phyloP scores from a whole-genome alignment of 2,888 invertebrate genomes.

The Euphydryas editha region DNA sequence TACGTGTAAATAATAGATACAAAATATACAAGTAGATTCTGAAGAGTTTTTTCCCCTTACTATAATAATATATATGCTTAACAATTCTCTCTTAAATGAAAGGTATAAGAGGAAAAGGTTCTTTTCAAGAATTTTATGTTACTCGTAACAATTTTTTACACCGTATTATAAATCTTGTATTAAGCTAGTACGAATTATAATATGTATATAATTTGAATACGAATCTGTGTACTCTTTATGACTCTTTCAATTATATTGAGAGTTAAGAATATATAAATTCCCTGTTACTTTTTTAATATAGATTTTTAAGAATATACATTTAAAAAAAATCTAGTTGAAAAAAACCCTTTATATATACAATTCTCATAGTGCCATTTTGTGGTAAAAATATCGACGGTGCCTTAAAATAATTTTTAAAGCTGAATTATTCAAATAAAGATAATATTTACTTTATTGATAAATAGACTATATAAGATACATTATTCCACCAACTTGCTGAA shows the following conservation, averaged over 20 bases:
- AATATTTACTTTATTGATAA: background rate
- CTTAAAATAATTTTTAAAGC: constrained; percentile 6
- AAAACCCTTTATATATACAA: background rate
- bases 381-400: constrained; percentile 27
- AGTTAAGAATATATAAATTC: background rate
- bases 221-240: background rate
- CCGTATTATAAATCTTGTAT: too few relatives aligned
- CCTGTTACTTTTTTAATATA: background rate
- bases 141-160: too few relatives aligned
- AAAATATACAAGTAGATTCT: too few relatives aligned
- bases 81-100: too few relatives aligned
- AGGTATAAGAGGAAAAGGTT: too few relatives aligned
- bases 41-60: too few relatives aligned
- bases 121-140: background rate
- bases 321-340: background rate
- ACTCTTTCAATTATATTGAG: background rate
- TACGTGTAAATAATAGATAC: too few relatives aligned
- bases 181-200: background rate
- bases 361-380: constrained; percentile 36
- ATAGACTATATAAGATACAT: background rate
- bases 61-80: too few relatives aligned
- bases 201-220: too few relatives aligned
- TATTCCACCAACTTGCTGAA: background rate
- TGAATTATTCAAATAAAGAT: background rate
- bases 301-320: background rate